Conservation (phyloP, 2,113 vertebrate genomes). For the Trogon melanurus region DNA sequence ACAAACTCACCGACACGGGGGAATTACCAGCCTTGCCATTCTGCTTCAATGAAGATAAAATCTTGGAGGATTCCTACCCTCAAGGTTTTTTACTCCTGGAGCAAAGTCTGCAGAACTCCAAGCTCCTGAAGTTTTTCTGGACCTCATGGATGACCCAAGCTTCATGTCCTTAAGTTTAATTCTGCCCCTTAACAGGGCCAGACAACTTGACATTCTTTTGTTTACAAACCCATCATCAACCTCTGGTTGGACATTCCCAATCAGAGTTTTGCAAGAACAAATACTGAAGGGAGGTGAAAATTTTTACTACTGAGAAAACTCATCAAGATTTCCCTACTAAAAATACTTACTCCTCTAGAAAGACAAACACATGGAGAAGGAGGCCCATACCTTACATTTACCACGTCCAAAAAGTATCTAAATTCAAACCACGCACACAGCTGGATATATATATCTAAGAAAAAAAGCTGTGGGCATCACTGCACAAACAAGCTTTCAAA, state of each 20-base stretch:
- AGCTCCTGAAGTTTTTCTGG: not conserved
- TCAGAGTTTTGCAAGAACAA: not conserved
- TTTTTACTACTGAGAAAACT: not conserved
- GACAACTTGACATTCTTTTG: not conserved
- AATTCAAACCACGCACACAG: not conserved
- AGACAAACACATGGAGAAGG: not conserved
- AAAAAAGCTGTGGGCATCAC: not conserved
- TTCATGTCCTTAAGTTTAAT: not conserved
- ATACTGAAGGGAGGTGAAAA: not conserved
- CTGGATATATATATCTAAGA: fast-evolving
- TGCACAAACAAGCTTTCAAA: not conserved
- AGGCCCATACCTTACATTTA: not conserved
- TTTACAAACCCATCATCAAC: not conserved
- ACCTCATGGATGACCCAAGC: not conserved
- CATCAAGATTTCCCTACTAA: not conserved
- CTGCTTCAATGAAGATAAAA: not conserved
- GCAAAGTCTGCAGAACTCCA: not conserved
- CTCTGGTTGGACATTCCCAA: not conserved
- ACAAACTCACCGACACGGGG: fast-evolving
- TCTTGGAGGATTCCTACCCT: not conserved
- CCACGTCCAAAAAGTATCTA: not conserved
- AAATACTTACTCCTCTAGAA: not conserved
- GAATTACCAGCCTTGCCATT: not conserved
- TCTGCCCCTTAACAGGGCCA: not conserved
- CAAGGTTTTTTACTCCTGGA: not conserved